A percentile compares a stretch with the other conserved stretches of the same genome.
Evolutionary conservation across 2,797 vertebrate genomes (phyloP).

Genomic region (Sebastes oblongus): DNA sequence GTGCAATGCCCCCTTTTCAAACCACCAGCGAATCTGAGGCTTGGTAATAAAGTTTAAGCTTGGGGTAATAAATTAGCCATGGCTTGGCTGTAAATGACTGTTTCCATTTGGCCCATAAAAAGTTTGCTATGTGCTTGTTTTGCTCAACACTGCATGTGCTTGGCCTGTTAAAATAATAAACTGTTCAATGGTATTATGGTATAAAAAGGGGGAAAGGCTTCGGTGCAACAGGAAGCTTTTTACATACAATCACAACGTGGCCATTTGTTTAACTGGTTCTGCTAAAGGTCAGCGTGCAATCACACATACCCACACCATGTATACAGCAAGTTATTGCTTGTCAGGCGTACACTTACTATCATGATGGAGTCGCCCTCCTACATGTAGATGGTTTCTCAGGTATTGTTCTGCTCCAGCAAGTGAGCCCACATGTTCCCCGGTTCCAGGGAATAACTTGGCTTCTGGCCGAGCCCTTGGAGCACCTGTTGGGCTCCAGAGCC

Average conservation of each 20-base stretch:
- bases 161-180: slow-evolving; percentile 81
- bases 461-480: slow-evolving; percentile 57
- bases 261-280: slow-evolving; percentile 38
- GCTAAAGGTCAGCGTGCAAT: slow-evolving; percentile 35
- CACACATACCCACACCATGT: not conserved
- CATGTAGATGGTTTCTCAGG: slow-evolving; percentile 32
- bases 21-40: slow-evolving; percentile 66
- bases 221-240: slow-evolving; percentile 69
- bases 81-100: slow-evolving; percentile 79
- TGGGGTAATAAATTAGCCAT: slow-evolving; percentile 76
- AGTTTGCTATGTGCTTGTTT: slow-evolving; percentile 79
- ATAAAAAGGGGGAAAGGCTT: slow-evolving; percentile 42
- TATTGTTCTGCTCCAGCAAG: slow-evolving; percentile 54
- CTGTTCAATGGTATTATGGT: slow-evolving; percentile 62
- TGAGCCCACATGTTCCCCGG: slow-evolving; percentile 58
- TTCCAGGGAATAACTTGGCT: slow-evolving; percentile 62
- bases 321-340: not conserved
- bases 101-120: slow-evolving; percentile 83
- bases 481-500: slow-evolving; percentile 75
- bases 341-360: slow-evolving; percentile 15
- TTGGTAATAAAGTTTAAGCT: slow-evolving; percentile 65
- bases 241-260: slow-evolving; percentile 55
- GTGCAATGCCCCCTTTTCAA: slow-evolving; percentile 60
- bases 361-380: slow-evolving; percentile 2
- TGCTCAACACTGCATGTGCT: slow-evolving; percentile 72